Evolutionary conservation across 92 coral and sea anemone genomes (phyloP), one percentile per base, ranked within the genome.

Genomic region (Chrysogorgia sp.): DNA sequence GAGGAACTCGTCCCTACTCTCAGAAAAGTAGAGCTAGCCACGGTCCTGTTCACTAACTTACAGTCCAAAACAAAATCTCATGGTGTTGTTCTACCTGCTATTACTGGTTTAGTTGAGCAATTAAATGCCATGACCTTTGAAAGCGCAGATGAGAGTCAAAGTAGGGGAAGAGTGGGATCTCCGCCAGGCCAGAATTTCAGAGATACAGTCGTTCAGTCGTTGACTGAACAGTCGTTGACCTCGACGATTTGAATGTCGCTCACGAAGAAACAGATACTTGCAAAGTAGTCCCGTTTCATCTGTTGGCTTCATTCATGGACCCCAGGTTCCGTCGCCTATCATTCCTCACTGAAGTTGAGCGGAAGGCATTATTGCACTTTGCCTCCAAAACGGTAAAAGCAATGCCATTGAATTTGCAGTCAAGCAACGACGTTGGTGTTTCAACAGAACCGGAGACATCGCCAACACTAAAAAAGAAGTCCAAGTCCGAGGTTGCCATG

Each of bases 271-370:
- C 52, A 7, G 50, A 34, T 29, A 65, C 72, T 15, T 29, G 70
- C 37, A 17, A 63, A 40, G 3, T 26, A 17, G 71, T 65, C n/a
- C 71, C 71, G 20, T 65, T 33, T 65, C 37, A 6, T 65, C 52
- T 65, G 47, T 40, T 65, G 71, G 71, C 50, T 65, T 65, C 71
- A 65, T 65, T 65, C 71, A 65, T 65, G 71, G 71, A 65, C 15
- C 71, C 72, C 45, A 65, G 72, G 72, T 31, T 65, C 34, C 49
- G 72, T 32, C 47, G 35, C 35, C 49, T 65, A 13, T 65, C 72
- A 31, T 65, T 65, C 35, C 72, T 34, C 47, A 65, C 47, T 25
- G 72, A 65, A 65, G 35, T 26, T 49, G 72, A 65, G 72, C 72
- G 49, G 48, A 65, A 49, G 31, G 72, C 72, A 37, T 65, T 65